Evolutionary conservation across 2,113 vertebrate species (phyloP), one percentile per base, ranked within the genome.

Genomic region (Podiceps cristatus): DNA sequence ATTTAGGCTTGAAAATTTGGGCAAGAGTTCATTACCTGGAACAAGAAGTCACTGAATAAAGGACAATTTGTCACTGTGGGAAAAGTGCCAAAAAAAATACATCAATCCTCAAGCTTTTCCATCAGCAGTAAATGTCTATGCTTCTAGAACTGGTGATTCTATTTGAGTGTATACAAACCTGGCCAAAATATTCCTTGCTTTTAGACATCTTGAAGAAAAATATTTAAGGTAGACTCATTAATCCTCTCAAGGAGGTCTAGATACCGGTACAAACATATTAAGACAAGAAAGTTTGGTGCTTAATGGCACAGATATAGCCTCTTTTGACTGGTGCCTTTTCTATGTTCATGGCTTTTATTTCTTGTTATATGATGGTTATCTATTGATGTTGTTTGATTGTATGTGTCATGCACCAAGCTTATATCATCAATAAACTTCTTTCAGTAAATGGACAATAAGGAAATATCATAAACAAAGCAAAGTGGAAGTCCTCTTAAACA

Each of bases 11-110:
- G 71, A 96, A 91, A 95, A 77, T 77, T 82, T 87, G 95, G 80
- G 89, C 86, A 89, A 77, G 81, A 77, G n/a, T 84, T 93, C n/a
- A 79, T 93, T 69, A 94, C 66, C 74, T 96, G 85, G n/a, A 91
- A 91, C 88, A 90, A 94, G 79, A 77, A 93, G 96, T 90, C 66
- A 59, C 47, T 35, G 50, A 87, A 47, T 79, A 82, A 72, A 90
- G 77, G 91, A 82, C 67, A 76, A 79, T 94, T 96, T 96, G 82
- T 88, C 64, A 88, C 47, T 45, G 40, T 60, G n/a, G 86, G 60
- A 45, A 81, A 78, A 85, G 80, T 72, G 92, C 86, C 81, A 93
- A 90, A 81, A 90, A 81, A 80, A 69, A 55, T 50, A 66, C n/a
- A 90, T 82, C 59, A 94, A 4, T 82, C 59, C 42, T 93, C 1